Percentiles rank a stretch among this genome's conserved stretches.
These are phyloP conservation scores for Lepidostoma basale DNA, from an alignment of 1,140 invertebrate species.

Conservation along the genomic window DNA sequence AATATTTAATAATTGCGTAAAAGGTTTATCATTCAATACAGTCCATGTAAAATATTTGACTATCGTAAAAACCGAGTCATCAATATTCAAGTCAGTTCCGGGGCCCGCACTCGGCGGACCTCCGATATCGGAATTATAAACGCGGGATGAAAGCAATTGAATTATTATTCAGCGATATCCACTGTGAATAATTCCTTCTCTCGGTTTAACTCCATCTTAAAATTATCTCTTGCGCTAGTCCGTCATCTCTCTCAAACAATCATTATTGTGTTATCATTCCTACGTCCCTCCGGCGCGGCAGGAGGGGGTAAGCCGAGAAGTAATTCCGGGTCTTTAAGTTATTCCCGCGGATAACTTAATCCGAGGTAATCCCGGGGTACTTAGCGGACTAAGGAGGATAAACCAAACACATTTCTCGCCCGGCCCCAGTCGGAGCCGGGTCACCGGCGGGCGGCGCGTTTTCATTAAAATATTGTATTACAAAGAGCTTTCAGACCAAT, in stretches of 20 bases:
- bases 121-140: slow-evolving; percentile 3
- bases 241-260: not conserved
- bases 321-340: slow-evolving; percentile 20
- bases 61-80: not conserved
- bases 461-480: slow-evolving; percentile 25
- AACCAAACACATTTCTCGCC: slow-evolving; percentile 20
- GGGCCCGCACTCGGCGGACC: not conserved
- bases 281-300: not conserved
- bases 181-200: not conserved
- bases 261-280: slow-evolving; percentile 14
- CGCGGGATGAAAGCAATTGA: slow-evolving; percentile 14
- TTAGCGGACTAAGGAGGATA: slow-evolving; percentile 5
- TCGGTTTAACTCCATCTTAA: not conserved
- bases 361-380: not conserved
- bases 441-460: not conserved
- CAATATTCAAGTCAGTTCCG: not conserved
- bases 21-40: not conserved
- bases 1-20: too few species aligned
- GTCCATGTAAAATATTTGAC: too few species aligned
- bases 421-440: not conserved
- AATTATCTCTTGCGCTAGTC: not conserved
- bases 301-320: not conserved
- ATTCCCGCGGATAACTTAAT: slow-evolving; percentile 26
- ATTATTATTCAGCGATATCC: slow-evolving; percentile 16
- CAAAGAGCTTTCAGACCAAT: not conserved